Conservation (phyloP, 2,888 invertebrate species). For the Xestobium rufovillosum region DNA sequence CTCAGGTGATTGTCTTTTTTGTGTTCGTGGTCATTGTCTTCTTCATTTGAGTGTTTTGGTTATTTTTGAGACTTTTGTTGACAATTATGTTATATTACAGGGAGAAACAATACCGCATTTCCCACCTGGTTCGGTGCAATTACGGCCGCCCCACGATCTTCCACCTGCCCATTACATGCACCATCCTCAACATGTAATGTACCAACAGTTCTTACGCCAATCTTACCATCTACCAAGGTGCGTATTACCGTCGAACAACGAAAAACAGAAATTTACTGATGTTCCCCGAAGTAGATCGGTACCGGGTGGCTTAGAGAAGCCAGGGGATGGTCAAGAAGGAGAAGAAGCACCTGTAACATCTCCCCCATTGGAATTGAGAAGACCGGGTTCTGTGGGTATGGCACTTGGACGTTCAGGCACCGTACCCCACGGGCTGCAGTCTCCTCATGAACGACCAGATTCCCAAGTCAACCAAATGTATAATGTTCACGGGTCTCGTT, state of each 20-base stretch:
- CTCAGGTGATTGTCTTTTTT: slow-evolving; percentile 50
- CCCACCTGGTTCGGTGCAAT: slow-evolving; percentile 40
- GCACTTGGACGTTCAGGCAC: slow-evolving; percentile 49
- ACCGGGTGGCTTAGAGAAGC: slow-evolving; percentile 54
- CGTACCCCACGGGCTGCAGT: slow-evolving; percentile 62
- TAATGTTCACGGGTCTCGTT: slow-evolving; percentile 44
- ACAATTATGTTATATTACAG: slow-evolving; percentile 38
- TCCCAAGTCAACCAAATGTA: slow-evolving; percentile 64
- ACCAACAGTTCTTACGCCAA: slow-evolving; percentile 50
- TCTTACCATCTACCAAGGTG: slow-evolving; percentile 39
- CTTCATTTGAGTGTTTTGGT: slow-evolving; percentile 34
- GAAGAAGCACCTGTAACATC: slow-evolving; percentile 43
- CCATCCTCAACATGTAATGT: slow-evolving; percentile 47
- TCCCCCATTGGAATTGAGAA: slow-evolving; percentile 65
- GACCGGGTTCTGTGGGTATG: slow-evolving; percentile 48
- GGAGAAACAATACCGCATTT: slow-evolving; percentile 51
- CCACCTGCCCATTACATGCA: slow-evolving; percentile 49
- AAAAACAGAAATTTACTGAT: not conserved
- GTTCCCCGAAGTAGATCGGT: slow-evolving; percentile 41
- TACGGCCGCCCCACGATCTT: slow-evolving; percentile 39
- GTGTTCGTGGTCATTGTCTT: slow-evolving; percentile 25
- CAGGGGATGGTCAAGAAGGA: slow-evolving; percentile 43
- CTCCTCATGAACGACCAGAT: slow-evolving; percentile 60
- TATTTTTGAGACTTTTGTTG: slow-evolving; percentile 7
- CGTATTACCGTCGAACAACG: slow-evolving; percentile 9